Evolutionary conservation across 2,113 vertebrate genomes (phyloP).

Genomic region (Pardalotus punctatus): DNA sequence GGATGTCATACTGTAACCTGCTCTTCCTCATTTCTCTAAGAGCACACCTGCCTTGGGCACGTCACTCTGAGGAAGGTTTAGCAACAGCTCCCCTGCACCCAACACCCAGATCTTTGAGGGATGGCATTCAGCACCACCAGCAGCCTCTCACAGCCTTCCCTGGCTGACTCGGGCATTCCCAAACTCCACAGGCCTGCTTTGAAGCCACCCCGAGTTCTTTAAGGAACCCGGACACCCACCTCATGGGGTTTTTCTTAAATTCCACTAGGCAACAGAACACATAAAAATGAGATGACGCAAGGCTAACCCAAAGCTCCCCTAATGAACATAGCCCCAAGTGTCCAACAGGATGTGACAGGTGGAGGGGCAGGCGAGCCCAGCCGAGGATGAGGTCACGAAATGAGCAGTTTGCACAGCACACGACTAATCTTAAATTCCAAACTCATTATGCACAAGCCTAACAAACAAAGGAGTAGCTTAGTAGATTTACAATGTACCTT

Average conservation of each 20-base stretch:
- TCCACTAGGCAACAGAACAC: constrained; percentile 7
- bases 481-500: constrained; percentile 8
- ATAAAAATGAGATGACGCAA: constrained; percentile 40
- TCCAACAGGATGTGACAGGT: constrained; percentile 56
- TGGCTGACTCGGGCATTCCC: not conserved
- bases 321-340: constrained; percentile 32
- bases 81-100: not conserved
- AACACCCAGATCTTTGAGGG: not conserved
- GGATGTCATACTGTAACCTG: not conserved
- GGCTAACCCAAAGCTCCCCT: not conserved
- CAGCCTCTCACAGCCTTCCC: not conserved
- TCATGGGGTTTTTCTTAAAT: not conserved
- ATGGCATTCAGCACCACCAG: accelerated
- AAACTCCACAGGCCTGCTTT: not conserved
- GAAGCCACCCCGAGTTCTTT: not conserved
- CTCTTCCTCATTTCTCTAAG: not conserved
- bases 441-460: constrained; percentile 33
- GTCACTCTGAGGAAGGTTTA: not conserved
- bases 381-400: constrained; percentile 27
- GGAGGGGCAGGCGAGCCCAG: constrained; percentile 6
- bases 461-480: constrained; percentile 48
- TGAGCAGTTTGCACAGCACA: constrained; percentile 19
- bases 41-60: not conserved
- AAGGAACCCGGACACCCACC: not conserved
- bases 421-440: constrained; percentile 56